These are phyloP conservation scores for Alitta virens DNA, from an alignment of 2,888 invertebrate species.

Conservation along the genomic window DNA sequence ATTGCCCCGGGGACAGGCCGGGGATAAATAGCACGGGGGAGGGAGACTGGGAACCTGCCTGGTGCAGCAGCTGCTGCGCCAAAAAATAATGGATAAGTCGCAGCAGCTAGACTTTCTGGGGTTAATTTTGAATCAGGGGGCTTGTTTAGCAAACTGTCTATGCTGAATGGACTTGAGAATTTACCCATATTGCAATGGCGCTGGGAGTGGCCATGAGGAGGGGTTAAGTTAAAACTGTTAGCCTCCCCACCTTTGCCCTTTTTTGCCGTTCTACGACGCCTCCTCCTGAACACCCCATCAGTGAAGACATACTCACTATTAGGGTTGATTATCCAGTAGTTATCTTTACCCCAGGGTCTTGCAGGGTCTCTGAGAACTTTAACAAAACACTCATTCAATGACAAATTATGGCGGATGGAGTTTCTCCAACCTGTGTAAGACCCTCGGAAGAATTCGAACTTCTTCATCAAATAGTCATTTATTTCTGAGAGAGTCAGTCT, in stretches of 20 bases:
- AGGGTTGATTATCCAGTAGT: constrained; percentile 31
- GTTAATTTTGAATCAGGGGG: no score
- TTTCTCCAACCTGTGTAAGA: constrained; percentile 29
- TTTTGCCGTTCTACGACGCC: constrained; percentile 19
- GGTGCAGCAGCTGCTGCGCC: no score
- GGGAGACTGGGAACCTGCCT: no score
- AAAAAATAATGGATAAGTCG: no score
- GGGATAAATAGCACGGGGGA: no score
- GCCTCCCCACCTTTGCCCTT: neutral
- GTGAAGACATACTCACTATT: constrained; percentile 30
- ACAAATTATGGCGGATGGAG: constrained; percentile 29
- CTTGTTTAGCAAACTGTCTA: constrained; percentile 6
- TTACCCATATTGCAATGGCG: neutral
- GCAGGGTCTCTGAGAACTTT: constrained; percentile 19
- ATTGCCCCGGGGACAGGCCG: no score
- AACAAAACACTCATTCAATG: constrained; percentile 29
- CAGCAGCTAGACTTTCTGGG: no score
- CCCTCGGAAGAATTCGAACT: constrained; percentile 28
- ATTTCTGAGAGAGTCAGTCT: constrained; percentile 27
- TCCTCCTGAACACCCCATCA: constrained; percentile 26
- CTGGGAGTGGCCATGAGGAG: no score
- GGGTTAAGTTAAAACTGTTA: neutral
- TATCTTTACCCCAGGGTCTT: constrained; percentile 20
- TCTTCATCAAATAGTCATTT: constrained; percentile 27
- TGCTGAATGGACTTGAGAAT: constrained; percentile 12